Evolutionary conservation across 2,797 vertebrate genomes (phyloP).

Genomic region (Prionace glauca): DNA sequence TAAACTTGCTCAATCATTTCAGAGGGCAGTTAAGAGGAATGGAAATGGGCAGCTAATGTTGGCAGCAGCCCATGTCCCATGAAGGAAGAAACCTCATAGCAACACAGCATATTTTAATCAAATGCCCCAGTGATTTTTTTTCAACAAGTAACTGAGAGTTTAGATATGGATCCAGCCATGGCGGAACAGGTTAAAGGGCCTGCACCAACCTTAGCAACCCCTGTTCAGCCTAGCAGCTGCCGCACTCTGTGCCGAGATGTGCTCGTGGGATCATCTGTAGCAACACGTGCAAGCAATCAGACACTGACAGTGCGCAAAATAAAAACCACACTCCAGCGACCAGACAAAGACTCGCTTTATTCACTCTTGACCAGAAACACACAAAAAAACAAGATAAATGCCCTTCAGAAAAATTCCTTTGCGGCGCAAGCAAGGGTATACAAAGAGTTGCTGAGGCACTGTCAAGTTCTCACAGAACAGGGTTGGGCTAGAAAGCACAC

Average conservation of each 20-base stretch:
- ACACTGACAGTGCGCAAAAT: neutral
- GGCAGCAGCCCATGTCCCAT: no score
- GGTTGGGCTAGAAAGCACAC: neutral
- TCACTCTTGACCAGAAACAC: neutral
- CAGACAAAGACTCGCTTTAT: neutral
- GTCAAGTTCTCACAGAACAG: neutral
- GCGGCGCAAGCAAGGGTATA: neutral
- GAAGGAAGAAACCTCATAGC: no score
- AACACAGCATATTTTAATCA: no score
- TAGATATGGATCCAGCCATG: neutral
- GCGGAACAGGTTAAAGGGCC: neutral
- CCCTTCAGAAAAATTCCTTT: conserved; percentile 9
- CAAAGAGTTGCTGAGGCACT: neutral
- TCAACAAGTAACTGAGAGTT: no score
- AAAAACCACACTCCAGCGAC: neutral
- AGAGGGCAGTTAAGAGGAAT: no score
- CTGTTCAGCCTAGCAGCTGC: neutral
- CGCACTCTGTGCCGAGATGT: neutral
- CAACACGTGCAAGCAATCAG: neutral
- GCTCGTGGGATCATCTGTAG: neutral
- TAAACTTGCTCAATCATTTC: no score
- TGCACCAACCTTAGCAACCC: no score
- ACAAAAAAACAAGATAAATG: neutral
- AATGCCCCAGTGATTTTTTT: no score
- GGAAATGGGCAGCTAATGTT: no score